Conservation (phyloP, 2,797 vertebrate species). For the Notamacropus eugenii region DNA sequence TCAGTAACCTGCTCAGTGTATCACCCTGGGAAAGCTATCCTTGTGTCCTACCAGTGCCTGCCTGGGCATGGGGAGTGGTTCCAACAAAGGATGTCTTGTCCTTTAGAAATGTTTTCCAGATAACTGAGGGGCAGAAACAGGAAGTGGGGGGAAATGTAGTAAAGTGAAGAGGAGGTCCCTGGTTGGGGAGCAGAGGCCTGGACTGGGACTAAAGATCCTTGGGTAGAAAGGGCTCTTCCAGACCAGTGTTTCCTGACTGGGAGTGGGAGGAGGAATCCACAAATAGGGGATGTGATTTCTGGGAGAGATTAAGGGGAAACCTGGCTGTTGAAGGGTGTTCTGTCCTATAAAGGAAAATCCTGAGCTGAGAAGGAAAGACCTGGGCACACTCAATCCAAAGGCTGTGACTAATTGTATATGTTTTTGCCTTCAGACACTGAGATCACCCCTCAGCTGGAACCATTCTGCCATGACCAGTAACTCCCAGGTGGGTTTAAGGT, state of each 20-base stretch:
- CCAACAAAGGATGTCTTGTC: background rate
- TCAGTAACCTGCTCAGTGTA: background rate
- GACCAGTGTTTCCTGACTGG: background rate
- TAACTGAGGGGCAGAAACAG: background rate
- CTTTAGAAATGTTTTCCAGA: background rate
- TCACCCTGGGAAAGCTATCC: background rate
- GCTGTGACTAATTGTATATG: background rate
- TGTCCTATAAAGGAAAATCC: background rate
- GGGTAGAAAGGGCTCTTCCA: background rate
- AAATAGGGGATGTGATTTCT: background rate
- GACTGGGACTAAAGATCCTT: background rate
- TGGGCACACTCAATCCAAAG: background rate
- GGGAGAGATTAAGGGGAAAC: background rate
- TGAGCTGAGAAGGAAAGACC: background rate
- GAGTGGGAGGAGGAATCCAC: background rate
- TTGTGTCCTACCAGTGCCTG: background rate
- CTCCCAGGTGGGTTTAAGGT: background rate
- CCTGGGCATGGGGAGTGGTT: background rate
- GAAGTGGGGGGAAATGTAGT: background rate
- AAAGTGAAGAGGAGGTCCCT: background rate
- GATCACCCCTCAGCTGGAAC: background rate
- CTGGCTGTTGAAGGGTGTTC: background rate
- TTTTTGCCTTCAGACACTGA: background rate
- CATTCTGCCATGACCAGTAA: background rate
- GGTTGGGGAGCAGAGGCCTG: background rate